These are phyloP conservation scores for Bostrychus sinensis DNA, from an alignment of 2,113 vertebrate genomes.

Conservation along the genomic window DNA sequence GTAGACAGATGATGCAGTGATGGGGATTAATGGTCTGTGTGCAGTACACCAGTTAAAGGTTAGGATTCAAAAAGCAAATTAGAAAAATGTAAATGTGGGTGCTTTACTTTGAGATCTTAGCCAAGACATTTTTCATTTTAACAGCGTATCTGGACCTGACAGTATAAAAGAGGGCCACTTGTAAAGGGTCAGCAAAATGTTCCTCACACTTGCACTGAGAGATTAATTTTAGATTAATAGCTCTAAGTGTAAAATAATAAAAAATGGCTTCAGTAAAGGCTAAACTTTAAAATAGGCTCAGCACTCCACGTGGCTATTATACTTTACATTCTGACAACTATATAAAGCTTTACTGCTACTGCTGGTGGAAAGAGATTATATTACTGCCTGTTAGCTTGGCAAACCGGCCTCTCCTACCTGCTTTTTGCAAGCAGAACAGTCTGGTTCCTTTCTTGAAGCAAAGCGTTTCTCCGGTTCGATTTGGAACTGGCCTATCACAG, in stretches of 20 bases:
- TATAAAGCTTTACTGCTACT: too few relatives aligned
- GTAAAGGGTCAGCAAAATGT: constrained; percentile 19
- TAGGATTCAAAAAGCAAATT: constrained; percentile 36
- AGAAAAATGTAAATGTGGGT: constrained; percentile 23
- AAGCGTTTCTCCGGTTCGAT: too few relatives aligned
- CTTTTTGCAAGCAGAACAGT: too few relatives aligned
- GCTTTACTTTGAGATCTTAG: constrained; percentile 8
- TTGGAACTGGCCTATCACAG: too few relatives aligned
- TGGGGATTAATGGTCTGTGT: constrained; percentile 29
- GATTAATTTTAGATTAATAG: background rate
- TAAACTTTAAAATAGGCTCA: too few relatives aligned
- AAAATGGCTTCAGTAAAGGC: too few relatives aligned
- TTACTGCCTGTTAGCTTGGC: too few relatives aligned
- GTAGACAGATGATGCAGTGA: constrained; percentile 37
- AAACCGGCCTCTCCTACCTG: too few relatives aligned
- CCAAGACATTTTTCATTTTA: constrained; percentile 19
- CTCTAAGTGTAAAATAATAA: background rate
- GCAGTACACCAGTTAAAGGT: constrained; percentile 36
- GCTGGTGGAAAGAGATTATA: too few relatives aligned
- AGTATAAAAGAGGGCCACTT: background rate
- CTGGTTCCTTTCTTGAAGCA: too few relatives aligned
- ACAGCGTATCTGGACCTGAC: background rate
- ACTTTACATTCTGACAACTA: too few relatives aligned
- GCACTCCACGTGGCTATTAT: too few relatives aligned
- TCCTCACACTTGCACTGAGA: background rate